These are phyloP conservation scores for Uromys caudimaculatus DNA, from an alignment of 2,797 vertebrate species.

Conservation along the genomic window DNA sequence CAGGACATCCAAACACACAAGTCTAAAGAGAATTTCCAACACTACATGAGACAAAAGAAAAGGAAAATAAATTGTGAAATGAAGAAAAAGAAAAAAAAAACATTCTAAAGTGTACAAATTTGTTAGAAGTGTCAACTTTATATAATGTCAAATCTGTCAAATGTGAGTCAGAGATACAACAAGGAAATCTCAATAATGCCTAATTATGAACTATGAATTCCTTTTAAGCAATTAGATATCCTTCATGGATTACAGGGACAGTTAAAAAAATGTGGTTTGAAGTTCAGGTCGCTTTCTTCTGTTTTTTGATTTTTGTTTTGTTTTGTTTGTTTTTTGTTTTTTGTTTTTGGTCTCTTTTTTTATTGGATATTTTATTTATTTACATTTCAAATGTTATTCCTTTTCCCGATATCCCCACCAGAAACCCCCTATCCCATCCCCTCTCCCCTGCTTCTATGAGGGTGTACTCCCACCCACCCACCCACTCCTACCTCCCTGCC, in stretches of 20 bases:
- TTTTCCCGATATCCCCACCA: too few species aligned
- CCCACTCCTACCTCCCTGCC: too few species aligned
- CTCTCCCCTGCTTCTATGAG: too few species aligned
- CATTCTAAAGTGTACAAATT: background rate
- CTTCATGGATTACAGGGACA: background rate
- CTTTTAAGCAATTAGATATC: background rate
- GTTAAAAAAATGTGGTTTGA: background rate
- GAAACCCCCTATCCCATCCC: too few species aligned
- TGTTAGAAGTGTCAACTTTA: background rate
- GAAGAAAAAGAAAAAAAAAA: background rate
- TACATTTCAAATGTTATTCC: too few species aligned
- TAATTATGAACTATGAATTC: background rate
- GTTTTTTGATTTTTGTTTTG: too few species aligned
- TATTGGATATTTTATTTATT: too few species aligned
- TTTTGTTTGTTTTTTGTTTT: too few species aligned
- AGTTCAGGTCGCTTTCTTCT: background rate
- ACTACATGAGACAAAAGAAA: background rate
- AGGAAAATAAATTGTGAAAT: background rate
- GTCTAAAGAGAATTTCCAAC: background rate
- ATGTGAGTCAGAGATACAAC: background rate
- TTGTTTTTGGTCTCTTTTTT: too few species aligned
- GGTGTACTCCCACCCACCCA: too few species aligned
- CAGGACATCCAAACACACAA: background rate
- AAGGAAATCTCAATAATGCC: background rate
- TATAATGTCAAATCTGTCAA: background rate